Percentiles rank a stretch among this genome's conserved stretches.
These are phyloP conservation scores for Oreohelix idahoensis DNA, from an alignment of 1,140 invertebrate genomes.

Conservation along the genomic window DNA sequence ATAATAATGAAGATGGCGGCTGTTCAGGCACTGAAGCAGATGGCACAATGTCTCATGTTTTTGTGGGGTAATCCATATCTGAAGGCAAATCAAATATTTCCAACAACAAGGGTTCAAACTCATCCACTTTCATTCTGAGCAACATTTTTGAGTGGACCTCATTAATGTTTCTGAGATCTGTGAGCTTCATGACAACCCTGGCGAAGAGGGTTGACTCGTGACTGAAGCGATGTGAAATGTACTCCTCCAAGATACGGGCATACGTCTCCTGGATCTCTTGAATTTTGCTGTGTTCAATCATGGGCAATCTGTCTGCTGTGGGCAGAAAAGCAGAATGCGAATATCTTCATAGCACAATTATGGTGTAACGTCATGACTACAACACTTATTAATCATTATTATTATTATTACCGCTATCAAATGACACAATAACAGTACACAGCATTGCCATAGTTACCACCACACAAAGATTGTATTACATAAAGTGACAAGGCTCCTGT, in stretches of 20 bases:
- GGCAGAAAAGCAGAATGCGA: not conserved
- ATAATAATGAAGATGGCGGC: not conserved
- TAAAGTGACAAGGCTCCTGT: too few relatives aligned
- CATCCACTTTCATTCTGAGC: slow-evolving; percentile 65
- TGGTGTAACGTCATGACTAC: too few relatives aligned
- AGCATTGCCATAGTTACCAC: too few relatives aligned
- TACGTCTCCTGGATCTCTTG: slow-evolving; percentile 64
- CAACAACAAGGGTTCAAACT: slow-evolving; percentile 67
- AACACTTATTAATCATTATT: too few relatives aligned
- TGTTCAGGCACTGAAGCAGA: not conserved
- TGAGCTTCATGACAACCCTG: slow-evolving; percentile 65
- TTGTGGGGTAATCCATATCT: not conserved
- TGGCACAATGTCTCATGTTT: not conserved
- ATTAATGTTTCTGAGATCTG: slow-evolving; percentile 68
- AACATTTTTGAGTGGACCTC: slow-evolving; percentile 70
- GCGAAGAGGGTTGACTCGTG: slow-evolving; percentile 64
- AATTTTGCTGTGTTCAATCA: slow-evolving; percentile 50
- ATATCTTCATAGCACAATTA: too few relatives aligned
- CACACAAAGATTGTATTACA: too few relatives aligned
- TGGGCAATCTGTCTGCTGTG: slow-evolving; percentile 53
- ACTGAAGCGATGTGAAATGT: slow-evolving; percentile 55
- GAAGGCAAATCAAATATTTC: slow-evolving; percentile 67
- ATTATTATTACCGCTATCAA: too few relatives aligned
- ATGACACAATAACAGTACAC: too few relatives aligned
- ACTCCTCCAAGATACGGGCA: slow-evolving; percentile 59